A percentile compares a stretch with the other conserved stretches of the same genome.
Conservation (phyloP, 2,888 invertebrate species). For the Entomobrya multifasciata region DNA sequence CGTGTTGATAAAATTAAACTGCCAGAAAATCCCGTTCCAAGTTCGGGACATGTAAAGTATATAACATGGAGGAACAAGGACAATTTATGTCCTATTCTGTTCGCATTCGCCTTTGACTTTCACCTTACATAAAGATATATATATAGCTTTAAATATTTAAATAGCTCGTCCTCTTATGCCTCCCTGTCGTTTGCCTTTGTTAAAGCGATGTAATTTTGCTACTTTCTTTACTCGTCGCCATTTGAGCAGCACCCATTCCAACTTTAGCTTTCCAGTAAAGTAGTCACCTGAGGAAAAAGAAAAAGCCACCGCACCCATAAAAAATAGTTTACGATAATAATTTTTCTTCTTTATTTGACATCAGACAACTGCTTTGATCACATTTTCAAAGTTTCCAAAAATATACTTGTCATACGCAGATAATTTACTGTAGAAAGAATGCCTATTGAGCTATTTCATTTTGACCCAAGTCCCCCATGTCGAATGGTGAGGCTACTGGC, state of each 20-base stretch:
- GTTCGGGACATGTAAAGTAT: too few species aligned
- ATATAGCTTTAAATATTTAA: conserved; percentile 15
- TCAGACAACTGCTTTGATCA: too few species aligned
- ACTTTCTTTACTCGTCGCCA: not conserved
- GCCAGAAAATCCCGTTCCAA: too few species aligned
- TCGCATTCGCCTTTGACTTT: conserved; percentile 39
- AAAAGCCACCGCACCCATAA: not conserved
- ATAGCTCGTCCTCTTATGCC: too few species aligned
- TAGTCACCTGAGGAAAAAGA: not conserved
- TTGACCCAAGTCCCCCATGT: conserved; percentile 86
- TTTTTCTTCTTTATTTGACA: too few species aligned
- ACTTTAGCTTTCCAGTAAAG: not conserved
- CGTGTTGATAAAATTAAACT: too few species aligned
- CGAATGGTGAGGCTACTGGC: conserved; percentile 86
- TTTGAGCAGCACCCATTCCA: not conserved
- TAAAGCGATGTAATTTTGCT: too few species aligned
- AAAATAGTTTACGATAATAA: not conserved
- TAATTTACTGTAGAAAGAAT: conserved; percentile 77
- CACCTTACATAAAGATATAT: not conserved
- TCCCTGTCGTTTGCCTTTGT: too few species aligned
- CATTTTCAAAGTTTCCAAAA: not conserved
- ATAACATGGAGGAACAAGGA: not conserved
- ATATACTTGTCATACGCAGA: not conserved
- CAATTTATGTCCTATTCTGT: not conserved
- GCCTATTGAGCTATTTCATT: conserved; percentile 86